These are phyloP conservation scores for Syrphus vitripennis DNA, from an alignment of 2,888 invertebrate species.

Conservation along the genomic window DNA sequence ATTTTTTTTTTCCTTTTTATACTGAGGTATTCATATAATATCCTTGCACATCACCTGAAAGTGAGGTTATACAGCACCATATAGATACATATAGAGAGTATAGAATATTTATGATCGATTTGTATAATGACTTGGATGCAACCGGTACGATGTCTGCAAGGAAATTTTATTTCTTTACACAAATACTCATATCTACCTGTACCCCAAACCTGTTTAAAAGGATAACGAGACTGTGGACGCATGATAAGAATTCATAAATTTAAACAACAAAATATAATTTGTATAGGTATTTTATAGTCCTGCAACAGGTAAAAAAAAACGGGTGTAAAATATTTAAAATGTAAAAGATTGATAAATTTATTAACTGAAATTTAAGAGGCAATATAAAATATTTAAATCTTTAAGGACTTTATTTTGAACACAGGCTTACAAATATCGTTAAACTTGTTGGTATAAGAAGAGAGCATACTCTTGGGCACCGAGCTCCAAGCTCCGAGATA, in stretches of 20 bases:
- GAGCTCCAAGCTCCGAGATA: too few relatives aligned
- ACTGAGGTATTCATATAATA: not conserved
- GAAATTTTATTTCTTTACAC: not conserved
- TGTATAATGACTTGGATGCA: conserved; percentile 42
- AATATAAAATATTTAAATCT: not conserved
- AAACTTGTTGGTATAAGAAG: too few relatives aligned
- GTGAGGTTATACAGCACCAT: not conserved
- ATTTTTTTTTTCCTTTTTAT: not conserved
- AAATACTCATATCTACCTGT: not conserved
- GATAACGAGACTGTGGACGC: conserved; percentile 13
- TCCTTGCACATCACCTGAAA: conserved; percentile 42
- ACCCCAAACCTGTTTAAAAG: not conserved
- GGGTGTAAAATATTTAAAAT: not conserved
- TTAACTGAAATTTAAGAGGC: not conserved
- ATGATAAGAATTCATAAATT: conserved; percentile 37
- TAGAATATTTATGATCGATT: conserved; percentile 48
- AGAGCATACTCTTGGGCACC: too few relatives aligned
- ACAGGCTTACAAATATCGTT: too few relatives aligned
- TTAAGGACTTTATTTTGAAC: not conserved
- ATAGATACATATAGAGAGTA: not conserved
- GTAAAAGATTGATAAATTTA: not conserved
- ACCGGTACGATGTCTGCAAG: conserved; percentile 10
- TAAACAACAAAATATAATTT: not conserved
- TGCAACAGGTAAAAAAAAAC: not conserved
- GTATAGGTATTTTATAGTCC: conserved; percentile 9